Evolutionary conservation across 2,888 invertebrate species (phyloP).

Genomic region (Drosophila colorata): DNA sequence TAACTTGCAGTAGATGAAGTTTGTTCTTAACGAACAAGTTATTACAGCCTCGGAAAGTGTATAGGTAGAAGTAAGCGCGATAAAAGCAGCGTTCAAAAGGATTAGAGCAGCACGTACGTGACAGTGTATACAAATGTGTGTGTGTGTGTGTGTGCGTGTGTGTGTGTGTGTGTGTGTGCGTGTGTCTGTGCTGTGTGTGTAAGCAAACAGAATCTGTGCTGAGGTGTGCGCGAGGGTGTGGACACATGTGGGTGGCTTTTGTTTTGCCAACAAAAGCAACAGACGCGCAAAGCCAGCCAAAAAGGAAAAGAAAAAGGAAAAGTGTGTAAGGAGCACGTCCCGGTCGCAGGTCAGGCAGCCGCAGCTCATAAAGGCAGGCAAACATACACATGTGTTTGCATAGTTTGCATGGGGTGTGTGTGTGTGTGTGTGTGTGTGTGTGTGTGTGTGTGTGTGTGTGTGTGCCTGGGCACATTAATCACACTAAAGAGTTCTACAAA

Average conservation of each 20-base stretch:
- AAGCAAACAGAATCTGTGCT: constrained; percentile 40
- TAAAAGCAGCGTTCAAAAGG: constrained; percentile 79
- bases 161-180: constrained; percentile 26
- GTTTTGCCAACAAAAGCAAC: constrained; percentile 76
- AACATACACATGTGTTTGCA: constrained; percentile 51
- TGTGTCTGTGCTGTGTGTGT: too few species aligned
- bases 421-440: constrained; percentile 31
- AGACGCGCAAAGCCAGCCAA: constrained; percentile 40
- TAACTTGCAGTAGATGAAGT: constrained; percentile 20
- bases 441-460: constrained; percentile 33
- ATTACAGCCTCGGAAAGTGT: constrained; percentile 41
- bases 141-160: constrained; percentile 8
- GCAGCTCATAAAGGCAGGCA: constrained; percentile 77
- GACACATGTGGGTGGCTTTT: constrained; percentile 70
- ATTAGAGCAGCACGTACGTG: constrained; percentile 54
- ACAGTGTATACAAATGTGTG: constrained; percentile 5
- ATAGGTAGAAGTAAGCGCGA: constrained; percentile 66
- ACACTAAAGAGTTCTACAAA: constrained; percentile 80
- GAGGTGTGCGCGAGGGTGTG: constrained; percentile 20
- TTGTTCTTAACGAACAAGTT: constrained; percentile 54
- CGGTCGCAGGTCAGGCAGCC: constrained; percentile 70
- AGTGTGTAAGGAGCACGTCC: constrained; percentile 79
- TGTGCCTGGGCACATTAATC: constrained; percentile 72
- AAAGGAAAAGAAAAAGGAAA: constrained; percentile 64
- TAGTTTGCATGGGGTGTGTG: constrained; percentile 30